Base-by-base conservation (phyloP, 2,797 vertebrate species). In the Acanthurus tractus region DNA sequence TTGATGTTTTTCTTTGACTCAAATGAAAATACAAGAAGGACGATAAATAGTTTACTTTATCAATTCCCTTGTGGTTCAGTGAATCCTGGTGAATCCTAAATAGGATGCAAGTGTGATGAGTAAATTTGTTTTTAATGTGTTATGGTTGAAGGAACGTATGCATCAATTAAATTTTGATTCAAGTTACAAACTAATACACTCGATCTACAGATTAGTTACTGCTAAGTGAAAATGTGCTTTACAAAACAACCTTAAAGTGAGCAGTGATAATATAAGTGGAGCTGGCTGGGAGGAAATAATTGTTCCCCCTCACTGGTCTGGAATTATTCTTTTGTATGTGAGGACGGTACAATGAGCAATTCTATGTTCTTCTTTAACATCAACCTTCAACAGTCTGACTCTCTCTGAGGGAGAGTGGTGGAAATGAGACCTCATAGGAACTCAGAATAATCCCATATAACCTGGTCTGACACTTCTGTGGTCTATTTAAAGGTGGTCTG, bases 401-500 rank as follows among this genome's bases (percentile, higher is more conserved):
- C 66, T 59, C n/a, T 58, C 25, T 49, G 44, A 68, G 54, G 18
- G 61, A 78, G 49, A 72, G 67, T 25, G 18, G 69, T 14, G 67
- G 52, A 79, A 78, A 74, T 63, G 36, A 82, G 71, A 69, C 63
- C 66, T 62, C 68, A 46, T 22, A 46, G 66, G 62, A 64, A 81
- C 55, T 44, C 23, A 79, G 69, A 76, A 84, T 72, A 80, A 77
- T 85, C 82, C 63, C 40, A 56, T 58, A 66, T 71, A 82, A 76
- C 76, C 70, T 72, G 76, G 25, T 85, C 46, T 65, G 75, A 86
- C 83, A 82, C 63, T 59, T 75, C 72, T 81, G 63, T 40, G 20
- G 50, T 71, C 81, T 91, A 89, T 89, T 91, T 87, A 80, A 76
- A 84, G 74, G 54, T 42, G 46, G 44, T 70, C 46, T 77, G 68